A percentile compares a stretch with the other conserved stretches of the same genome.
phyloP scores from a whole-genome alignment of 2,797 vertebrate genomes.

The Falco berigora region DNA sequence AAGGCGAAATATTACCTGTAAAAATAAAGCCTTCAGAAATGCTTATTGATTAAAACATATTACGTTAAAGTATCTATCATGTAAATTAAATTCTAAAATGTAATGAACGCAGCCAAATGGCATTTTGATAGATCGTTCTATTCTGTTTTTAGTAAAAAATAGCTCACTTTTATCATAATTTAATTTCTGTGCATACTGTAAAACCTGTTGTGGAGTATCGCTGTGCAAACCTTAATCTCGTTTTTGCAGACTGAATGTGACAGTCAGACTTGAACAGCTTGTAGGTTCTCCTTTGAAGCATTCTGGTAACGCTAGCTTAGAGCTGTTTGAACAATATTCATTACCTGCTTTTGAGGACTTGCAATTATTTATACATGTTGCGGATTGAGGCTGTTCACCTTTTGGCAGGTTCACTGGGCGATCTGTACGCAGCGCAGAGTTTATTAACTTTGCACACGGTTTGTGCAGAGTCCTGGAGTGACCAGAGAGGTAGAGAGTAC shows the following conservation, averaged over 20 bases:
- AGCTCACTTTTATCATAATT: constrained; percentile 72
- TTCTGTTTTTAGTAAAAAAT: constrained; percentile 73
- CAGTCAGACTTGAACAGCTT: constrained; percentile 39
- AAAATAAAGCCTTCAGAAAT: constrained; percentile 64
- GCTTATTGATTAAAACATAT: constrained; percentile 73
- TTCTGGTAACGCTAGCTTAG: constrained; percentile 9
- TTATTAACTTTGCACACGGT: background rate
- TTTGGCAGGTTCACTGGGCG: background rate
- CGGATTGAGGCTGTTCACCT: background rate
- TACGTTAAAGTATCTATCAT: constrained; percentile 65
- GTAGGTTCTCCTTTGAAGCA: constrained; percentile 38
- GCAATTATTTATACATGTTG: background rate
- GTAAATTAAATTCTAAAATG: constrained; percentile 72
- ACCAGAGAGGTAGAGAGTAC: background rate
- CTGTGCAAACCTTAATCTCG: constrained; percentile 45
- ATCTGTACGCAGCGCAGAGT: background rate
- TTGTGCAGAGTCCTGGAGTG: background rate
- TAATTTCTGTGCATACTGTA: constrained; percentile 72
- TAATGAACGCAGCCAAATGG: constrained; percentile 68
- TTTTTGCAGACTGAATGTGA: constrained; percentile 51
- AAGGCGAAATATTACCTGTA: constrained; percentile 56
- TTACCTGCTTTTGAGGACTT: constrained; percentile 1
- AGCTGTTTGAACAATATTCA: constrained; percentile 43
- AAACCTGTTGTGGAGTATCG: constrained; percentile 75
- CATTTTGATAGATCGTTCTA: constrained; percentile 74